A percentile compares a stretch with the other conserved stretches of the same genome.
Conservation (phyloP, 2,113 vertebrate species). For the Pseudorhombus dupliciocellatus region DNA sequence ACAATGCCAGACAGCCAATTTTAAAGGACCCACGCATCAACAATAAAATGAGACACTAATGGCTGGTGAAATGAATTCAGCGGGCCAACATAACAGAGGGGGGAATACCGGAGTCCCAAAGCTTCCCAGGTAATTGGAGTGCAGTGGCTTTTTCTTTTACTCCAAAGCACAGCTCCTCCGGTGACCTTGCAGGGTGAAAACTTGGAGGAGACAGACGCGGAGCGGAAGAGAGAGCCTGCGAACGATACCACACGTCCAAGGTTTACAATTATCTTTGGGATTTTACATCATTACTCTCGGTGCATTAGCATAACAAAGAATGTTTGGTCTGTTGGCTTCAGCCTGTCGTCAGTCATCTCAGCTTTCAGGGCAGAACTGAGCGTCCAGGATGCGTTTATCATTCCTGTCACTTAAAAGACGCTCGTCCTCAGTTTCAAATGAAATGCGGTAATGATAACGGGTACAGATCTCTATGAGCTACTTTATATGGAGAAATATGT, state of each 20-base stretch:
- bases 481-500: conserved; percentile 11
- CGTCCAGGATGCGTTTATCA: conserved; percentile 27
- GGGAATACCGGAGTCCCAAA: conserved; percentile 76
- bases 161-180: conserved; percentile 53
- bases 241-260: conserved; percentile 10
- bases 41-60: conserved; percentile 72
- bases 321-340: conserved; percentile 25
- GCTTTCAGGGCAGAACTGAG: conserved; percentile 24
- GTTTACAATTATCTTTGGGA: conserved; percentile 48
- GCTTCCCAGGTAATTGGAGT: conserved; percentile 76
- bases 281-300: conserved; percentile 41
- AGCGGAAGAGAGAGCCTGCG: background rate
- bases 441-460: conserved; percentile 37
- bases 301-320: conserved; percentile 52
- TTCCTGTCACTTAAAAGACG: conserved; percentile 55
- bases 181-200: conserved; percentile 70
- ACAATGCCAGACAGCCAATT: conserved; percentile 43
- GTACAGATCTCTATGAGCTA: conserved; percentile 10
- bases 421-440: conserved; percentile 37
- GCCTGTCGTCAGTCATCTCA: conserved; percentile 35
- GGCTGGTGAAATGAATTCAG: conserved; percentile 69
- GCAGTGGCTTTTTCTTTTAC: conserved; percentile 42
- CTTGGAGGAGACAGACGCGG: conserved; percentile 25
- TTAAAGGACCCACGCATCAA: conserved; percentile 56
- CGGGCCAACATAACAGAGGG: conserved; percentile 59